Evolutionary conservation across 2,888 invertebrate genomes (phyloP).

Genomic region (Athrips mouffetella): DNA sequence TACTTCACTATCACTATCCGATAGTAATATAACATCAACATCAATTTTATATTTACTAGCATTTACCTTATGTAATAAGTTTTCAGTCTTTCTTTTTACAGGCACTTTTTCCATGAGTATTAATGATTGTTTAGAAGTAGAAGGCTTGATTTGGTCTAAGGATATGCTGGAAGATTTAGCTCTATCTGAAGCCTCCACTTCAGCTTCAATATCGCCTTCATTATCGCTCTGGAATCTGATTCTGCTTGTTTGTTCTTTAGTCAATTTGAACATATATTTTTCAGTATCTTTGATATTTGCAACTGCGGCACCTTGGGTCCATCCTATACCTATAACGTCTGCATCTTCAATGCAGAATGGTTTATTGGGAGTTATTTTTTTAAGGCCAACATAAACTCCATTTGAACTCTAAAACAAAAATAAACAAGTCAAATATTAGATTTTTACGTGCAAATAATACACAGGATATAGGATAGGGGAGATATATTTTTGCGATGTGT

Average conservation of each 20-base stretch:
- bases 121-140: not conserved
- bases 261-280: slow-evolving; percentile 60
- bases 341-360: slow-evolving; percentile 52
- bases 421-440: slow-evolving; percentile 8
- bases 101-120: slow-evolving; percentile 26
- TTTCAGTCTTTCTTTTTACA: slow-evolving; percentile 47
- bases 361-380: slow-evolving; percentile 49
- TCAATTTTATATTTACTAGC: slow-evolving; percentile 16
- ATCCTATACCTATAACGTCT: slow-evolving; percentile 78
- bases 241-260: slow-evolving; percentile 40
- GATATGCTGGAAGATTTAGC: slow-evolving; percentile 9
- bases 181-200: slow-evolving; percentile 34
- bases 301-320: slow-evolving; percentile 46
- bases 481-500: too few species aligned
- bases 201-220: slow-evolving; percentile 45
- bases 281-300: slow-evolving; percentile 48
- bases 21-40: slow-evolving; percentile 39
- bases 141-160: not conserved
- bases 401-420: slow-evolving; percentile 75
- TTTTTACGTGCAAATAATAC: not conserved
- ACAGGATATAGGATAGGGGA: too few species aligned
- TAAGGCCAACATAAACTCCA: slow-evolving; percentile 76
- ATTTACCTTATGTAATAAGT: slow-evolving; percentile 10
- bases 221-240: slow-evolving; percentile 50
- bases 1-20: slow-evolving; percentile 52